These are phyloP conservation scores for Oreocharis arfaki DNA, from an alignment of 2,113 vertebrate genomes.

Conservation along the genomic window DNA sequence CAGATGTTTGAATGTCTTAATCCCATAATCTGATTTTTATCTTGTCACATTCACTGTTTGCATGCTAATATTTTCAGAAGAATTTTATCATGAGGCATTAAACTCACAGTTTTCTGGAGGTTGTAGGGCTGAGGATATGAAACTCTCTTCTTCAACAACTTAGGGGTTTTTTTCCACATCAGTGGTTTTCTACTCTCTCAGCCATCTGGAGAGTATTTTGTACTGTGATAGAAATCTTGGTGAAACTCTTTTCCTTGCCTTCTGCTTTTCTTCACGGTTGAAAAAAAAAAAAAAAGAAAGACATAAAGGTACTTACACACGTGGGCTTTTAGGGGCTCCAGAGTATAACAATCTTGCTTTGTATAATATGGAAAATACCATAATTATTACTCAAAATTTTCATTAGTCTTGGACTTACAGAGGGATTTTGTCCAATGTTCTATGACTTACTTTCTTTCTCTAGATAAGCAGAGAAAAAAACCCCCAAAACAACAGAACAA, in stretches of 20 bases:
- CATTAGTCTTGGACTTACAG: background rate
- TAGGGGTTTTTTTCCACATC: background rate
- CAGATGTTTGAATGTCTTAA: background rate
- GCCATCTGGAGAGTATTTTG: background rate
- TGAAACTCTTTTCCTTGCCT: background rate
- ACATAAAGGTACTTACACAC: background rate
- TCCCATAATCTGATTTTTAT: background rate
- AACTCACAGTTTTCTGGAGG: background rate
- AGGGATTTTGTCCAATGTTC: background rate
- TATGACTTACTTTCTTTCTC: background rate
- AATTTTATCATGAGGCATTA: background rate
- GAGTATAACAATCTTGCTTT: background rate
- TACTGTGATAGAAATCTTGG: background rate
- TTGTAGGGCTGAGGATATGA: background rate
- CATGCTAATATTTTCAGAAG: background rate
- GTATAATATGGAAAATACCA: background rate
- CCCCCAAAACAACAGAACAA: background rate
- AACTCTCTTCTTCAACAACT: background rate
- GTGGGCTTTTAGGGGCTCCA: background rate
- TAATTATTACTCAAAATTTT: background rate
- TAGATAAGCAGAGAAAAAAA: background rate
- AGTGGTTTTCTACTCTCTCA: background rate
- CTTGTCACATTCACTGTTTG: background rate
- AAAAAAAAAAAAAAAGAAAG: background rate
- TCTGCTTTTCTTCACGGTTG: background rate